These are phyloP conservation scores for Orthosia gracilis DNA, from an alignment of 2,888 invertebrate genomes.

Conservation along the genomic window DNA sequence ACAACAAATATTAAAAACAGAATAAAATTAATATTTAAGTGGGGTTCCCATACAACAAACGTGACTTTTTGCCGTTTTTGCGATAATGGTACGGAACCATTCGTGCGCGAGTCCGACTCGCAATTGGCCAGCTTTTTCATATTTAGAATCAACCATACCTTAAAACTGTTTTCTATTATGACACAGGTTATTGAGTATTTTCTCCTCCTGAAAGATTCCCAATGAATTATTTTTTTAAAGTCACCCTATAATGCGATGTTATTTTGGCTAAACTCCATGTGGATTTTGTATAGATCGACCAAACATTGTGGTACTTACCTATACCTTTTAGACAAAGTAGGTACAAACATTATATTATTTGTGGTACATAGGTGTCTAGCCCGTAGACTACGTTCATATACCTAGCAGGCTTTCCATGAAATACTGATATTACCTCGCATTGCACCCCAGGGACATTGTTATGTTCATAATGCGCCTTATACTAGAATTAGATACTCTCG, in stretches of 20 bases:
- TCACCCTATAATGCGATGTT: neutral
- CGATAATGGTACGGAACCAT: too few species aligned
- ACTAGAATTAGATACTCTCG: neutral
- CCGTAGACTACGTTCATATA: neutral
- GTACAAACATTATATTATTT: too few species aligned
- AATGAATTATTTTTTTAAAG: neutral
- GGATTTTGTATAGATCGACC: neutral
- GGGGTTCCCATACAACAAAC: too few species aligned
- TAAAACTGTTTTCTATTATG: too few species aligned
- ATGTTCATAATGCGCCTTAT: conserved; percentile 11
- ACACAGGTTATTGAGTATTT: neutral
- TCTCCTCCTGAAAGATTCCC: neutral
- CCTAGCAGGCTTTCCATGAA: conserved; percentile 11
- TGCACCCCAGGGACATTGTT: conserved; percentile 18
- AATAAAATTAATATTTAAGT: too few species aligned
- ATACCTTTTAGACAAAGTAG: neutral
- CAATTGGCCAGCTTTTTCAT: too few species aligned
- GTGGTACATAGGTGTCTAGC: neutral
- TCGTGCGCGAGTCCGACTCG: too few species aligned
- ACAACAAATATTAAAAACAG: too few species aligned
- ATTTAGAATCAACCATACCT: too few species aligned
- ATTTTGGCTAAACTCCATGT: neutral
- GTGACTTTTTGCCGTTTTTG: too few species aligned
- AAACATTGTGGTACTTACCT: neutral
- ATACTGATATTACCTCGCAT: conserved; percentile 5